A percentile compares a stretch with the other conserved stretches of the same genome.
phyloP scores from a whole-genome alignment of 2,113 vertebrate genomes.

The Pituophis catenifer region DNA sequence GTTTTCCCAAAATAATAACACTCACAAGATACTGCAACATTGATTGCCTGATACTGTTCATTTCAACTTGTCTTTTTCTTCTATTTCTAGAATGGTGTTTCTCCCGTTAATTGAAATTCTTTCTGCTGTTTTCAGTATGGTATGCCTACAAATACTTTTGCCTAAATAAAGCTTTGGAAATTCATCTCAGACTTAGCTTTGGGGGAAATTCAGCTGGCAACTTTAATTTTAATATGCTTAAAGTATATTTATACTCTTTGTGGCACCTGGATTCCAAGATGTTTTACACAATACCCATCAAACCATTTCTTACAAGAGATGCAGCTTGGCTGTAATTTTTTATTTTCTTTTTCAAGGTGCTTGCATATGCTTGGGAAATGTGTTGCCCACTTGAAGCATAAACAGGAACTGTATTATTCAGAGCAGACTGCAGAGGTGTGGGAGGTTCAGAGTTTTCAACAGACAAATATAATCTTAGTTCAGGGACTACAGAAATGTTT shows the following conservation, averaged over 20 bases:
- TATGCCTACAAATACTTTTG: neutral
- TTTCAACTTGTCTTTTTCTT: neutral
- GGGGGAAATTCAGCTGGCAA: constrained; percentile 5
- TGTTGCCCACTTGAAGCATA: constrained; percentile 25
- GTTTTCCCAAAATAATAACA: neutral
- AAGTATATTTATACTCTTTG: constrained; percentile 5
- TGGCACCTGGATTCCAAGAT: neutral
- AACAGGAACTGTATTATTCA: neutral
- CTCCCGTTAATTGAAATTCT: neutral
- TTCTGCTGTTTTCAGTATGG: neutral
- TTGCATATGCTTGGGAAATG: constrained; percentile 8
- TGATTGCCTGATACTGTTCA: neutral
- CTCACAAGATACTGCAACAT: neutral
- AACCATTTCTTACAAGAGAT: constrained; percentile 14
- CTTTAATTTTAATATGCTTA: constrained; percentile 8
- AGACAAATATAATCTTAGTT: neutral
- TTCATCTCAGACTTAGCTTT: neutral
- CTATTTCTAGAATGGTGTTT: neutral
- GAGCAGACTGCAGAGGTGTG: neutral
- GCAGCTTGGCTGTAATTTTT: constrained; percentile 2
- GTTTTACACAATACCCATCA: neutral
- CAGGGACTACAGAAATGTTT: neutral
- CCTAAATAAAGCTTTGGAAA: neutral
- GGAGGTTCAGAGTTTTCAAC: neutral
- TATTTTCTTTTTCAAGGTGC: constrained; percentile 15